These are phyloP conservation scores for Subacronicta megacephala DNA, from an alignment of 2,888 invertebrate species.

Conservation along the genomic window DNA sequence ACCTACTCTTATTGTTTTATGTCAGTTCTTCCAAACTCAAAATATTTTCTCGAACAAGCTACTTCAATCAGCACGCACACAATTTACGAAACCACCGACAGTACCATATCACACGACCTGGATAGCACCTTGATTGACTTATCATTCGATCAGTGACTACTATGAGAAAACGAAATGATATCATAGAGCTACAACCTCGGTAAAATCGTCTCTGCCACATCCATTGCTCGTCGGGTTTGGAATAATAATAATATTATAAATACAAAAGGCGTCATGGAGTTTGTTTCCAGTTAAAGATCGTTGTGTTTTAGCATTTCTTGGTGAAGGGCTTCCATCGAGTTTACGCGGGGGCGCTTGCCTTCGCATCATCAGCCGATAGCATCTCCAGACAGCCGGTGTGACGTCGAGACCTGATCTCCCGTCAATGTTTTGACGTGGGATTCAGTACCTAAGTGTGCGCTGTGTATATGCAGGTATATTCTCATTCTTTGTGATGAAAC, in stretches of 20 bases:
- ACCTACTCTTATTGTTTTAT: no score
- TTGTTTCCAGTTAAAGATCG: no score
- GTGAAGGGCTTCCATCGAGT: conserved; percentile 42
- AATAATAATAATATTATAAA: fast-evolving
- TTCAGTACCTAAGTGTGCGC: conserved; percentile 24
- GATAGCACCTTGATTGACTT: conserved; percentile 76
- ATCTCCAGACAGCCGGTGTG: conserved; percentile 67
- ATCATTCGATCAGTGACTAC: conserved; percentile 63
- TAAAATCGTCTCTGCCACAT: background rate
- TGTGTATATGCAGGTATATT: conserved; percentile 3
- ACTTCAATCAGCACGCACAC: conserved; percentile 46
- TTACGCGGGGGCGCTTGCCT: conserved; percentile 75
- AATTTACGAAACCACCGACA: conserved; percentile 45
- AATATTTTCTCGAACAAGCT: conserved; percentile 13
- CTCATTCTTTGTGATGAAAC: conserved; percentile 24
- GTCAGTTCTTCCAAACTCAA: background rate
- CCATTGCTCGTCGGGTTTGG: conserved; percentile 9
- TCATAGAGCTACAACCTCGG: background rate
- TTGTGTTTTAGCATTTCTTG: background rate
- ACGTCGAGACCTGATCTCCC: conserved; percentile 67
- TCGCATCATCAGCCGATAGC: conserved; percentile 76
- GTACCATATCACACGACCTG: conserved; percentile 62
- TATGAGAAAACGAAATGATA: conserved; percentile 16
- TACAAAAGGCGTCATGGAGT: conserved; percentile 12
- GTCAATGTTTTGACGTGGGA: conserved; percentile 80